These are phyloP conservation scores for Chaenogobius annularis DNA, from an alignment of 2,113 vertebrate species.

Conservation along the genomic window DNA sequence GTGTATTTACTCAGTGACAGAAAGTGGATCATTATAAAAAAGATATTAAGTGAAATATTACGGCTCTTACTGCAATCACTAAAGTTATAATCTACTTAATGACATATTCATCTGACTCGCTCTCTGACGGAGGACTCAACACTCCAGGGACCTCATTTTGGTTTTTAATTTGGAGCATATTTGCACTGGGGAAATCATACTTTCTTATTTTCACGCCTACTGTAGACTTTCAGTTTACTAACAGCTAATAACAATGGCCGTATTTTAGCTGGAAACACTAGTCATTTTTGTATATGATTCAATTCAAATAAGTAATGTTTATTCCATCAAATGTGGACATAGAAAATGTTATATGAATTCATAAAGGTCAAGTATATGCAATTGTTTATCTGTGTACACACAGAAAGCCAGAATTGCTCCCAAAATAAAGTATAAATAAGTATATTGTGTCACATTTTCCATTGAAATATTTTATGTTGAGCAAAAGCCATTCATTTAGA, in stretches of 20 bases:
- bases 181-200: conserved; percentile 76
- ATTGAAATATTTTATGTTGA: too few relatives aligned
- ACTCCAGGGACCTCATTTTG: conserved; percentile 68
- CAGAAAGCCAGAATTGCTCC: too few relatives aligned
- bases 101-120: conserved; percentile 66
- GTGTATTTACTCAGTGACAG: conserved; percentile 4
- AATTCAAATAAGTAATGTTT: not conserved
- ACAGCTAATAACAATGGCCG: conserved; percentile 36
- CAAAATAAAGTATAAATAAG: too few relatives aligned
- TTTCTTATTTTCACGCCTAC: conserved; percentile 60
- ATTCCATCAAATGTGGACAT: not conserved
- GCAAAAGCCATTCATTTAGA: too few relatives aligned
- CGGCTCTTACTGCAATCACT: conserved; percentile 27
- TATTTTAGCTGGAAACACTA: not conserved
- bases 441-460: too few relatives aligned
- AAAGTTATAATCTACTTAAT: conserved; percentile 65
- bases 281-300: not conserved
- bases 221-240: conserved; percentile 74
- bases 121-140: conserved; percentile 65
- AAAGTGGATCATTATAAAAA: conserved; percentile 43
- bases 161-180: conserved; percentile 77
- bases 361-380: too few relatives aligned
- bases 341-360: too few relatives aligned
- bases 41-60: conserved; percentile 34
- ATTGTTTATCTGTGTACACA: too few relatives aligned